Evolutionary conservation across 2,113 vertebrate species (phyloP), one percentile per base, ranked within the genome.

Genomic region (Pygoscelis adeliae): DNA sequence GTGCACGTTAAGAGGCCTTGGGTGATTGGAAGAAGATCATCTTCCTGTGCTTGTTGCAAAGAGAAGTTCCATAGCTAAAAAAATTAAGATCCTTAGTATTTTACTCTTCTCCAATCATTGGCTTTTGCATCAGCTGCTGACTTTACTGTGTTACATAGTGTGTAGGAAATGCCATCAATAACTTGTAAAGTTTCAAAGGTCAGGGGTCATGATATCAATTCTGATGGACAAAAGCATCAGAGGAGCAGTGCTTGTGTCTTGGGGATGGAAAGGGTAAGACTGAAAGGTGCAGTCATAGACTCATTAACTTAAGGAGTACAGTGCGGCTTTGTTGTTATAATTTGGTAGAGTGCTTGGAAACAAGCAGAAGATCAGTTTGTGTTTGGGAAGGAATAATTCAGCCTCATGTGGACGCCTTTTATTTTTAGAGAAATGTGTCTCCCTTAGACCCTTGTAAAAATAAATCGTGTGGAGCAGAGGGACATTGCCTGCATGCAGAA

Each of bases 391-490:
- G 92, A 96, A 89, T 93, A 92, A 96, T 92, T 92, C 91, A 95
- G 83, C 85, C 92, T 96, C 50, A 10, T 91, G 94, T 53, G 76
- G 58, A 87, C 88, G 89, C 62, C 89, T 97, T 96, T 97, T 97
- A 96, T 97, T 97, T 97, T 96, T 95, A 96, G 96, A 94, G 93
- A 95, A 97, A 94, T 71, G 79, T 95, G 84, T 96, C 85, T 97
- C 93, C 95, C 90, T 96, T 71, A 96, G 93, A 96, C 94, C 96
- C 94, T 73, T 94, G 89, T 67, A 85, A 97, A 96, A 97, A 97
- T 96, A 97, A 96, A 91, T 93, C 19, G 23, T 66, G 95, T 73
- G 78, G 89, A 97, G 87, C 91, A 86, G 84, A 95, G 93, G 91
- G 94, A 93, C 97, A 95, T 93, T 96, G 94, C 84, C 91, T 96